Evolutionary conservation across 2,797 vertebrate species (phyloP), one percentile per base, ranked within the genome.

Genomic region (Lutjanus argentimaculatus): DNA sequence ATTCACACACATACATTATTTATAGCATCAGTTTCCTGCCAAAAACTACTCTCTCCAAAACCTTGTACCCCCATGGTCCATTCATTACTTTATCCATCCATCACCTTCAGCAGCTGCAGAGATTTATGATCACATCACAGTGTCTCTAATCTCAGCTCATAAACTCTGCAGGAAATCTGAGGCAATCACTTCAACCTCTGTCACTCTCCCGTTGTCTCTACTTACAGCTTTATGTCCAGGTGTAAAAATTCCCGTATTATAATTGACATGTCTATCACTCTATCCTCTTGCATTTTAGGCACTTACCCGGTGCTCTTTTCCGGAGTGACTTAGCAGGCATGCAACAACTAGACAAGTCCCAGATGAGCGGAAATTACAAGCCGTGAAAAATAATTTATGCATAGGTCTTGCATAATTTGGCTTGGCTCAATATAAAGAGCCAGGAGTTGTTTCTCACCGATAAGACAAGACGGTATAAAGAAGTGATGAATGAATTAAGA

Each of bases 71-170:
- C 25, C 30, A n/a, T 45, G 59, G 49, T 55, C 67, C 51, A 25
- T 77, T 45, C 45, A 43, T 77, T 69, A 22, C n/a, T 70, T 58
- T 2, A 51, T 78, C 65, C 63, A 85, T 90, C 73, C 76, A 85
- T 88, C 92, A 77, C 56, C 3, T 49, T 74, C 48, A 71, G 61
- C 71, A 80, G 59, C 63, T n/a, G 64, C 53, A 56, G 67, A 86
- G 84, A 90, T 89, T 87, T 79, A 89, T 79, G 77, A 70, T 80
- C 49, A 56, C 71, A 66, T 80, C 81, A 59, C 68, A 56, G 63
- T 14, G 42, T 68, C 72, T 84, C 75, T 84, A 87, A 91, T 89
- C 80, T 76, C 66, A 82, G 84, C 79, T 89, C 84, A 84, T 88
- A 79, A 77, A 88, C 75, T 67, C 67, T 15, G 40, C 77, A 40